A percentile compares a stretch with the other conserved stretches of the same genome.
Evolutionary conservation across 2,113 vertebrate species (phyloP).

Genomic region (Anhinga rufa): DNA sequence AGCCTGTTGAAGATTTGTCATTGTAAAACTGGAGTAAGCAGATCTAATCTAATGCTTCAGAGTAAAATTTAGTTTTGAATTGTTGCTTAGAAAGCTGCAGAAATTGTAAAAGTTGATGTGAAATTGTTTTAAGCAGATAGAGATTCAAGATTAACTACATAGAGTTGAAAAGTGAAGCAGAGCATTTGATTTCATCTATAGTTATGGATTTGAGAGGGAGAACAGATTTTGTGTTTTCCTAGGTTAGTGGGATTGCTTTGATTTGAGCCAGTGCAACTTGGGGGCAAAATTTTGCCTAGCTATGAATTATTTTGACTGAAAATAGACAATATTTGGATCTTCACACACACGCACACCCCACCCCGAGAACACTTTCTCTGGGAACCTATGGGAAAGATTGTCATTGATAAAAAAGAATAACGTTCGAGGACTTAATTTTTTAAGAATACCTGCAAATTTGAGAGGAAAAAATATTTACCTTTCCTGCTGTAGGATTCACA

Average conservation of each 20-base stretch:
- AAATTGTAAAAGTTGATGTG: background rate
- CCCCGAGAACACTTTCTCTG: fast-evolving
- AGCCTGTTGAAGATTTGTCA: background rate
- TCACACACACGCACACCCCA: fast-evolving
- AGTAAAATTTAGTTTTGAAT: background rate
- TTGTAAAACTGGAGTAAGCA: background rate
- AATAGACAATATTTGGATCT: background rate
- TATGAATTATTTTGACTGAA: background rate
- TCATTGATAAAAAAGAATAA: background rate
- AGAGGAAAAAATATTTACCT: background rate
- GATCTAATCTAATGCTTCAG: background rate
- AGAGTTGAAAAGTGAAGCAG: background rate
- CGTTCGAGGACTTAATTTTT: background rate
- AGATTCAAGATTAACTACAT: background rate
- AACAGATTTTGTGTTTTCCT: background rate
- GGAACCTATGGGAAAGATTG: background rate
- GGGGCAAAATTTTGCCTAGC: background rate
- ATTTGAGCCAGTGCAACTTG: background rate
- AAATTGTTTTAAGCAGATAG: background rate
- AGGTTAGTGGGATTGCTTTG: background rate
- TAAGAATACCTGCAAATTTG: background rate
- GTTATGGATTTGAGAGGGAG: background rate
- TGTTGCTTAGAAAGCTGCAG: background rate
- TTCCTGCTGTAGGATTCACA: background rate
- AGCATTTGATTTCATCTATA: background rate